A percentile compares a stretch with the other conserved stretches of the same genome.
These are phyloP conservation scores for Ramphastos sulfuratus DNA, from an alignment of 2,113 vertebrate species.

Conservation along the genomic window DNA sequence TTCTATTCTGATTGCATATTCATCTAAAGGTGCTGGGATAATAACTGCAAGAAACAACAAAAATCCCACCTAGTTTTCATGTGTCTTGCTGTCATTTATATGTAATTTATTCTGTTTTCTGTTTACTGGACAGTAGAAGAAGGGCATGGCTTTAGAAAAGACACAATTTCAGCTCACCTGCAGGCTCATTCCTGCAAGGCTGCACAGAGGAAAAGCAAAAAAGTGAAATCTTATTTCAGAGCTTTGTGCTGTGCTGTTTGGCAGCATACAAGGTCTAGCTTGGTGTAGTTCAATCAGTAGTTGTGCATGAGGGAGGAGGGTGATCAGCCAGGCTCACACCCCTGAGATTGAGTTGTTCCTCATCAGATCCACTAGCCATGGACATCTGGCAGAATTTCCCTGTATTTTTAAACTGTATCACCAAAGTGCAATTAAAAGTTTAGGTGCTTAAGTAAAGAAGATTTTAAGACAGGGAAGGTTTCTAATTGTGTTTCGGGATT, in stretches of 20 bases:
- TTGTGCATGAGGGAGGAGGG: not conserved
- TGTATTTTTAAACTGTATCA: not conserved
- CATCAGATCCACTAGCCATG: not conserved
- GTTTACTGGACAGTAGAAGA: not conserved
- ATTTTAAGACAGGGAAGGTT: not conserved
- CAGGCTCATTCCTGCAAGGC: not conserved
- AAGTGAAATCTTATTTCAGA: not conserved
- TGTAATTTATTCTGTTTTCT: slow-evolving; percentile 7
- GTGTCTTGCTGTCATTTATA: not conserved
- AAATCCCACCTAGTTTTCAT: not conserved
- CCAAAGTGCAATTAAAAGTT: not conserved
- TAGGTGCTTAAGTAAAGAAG: not conserved
- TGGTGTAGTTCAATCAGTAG: not conserved
- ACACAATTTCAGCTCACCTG: not conserved
- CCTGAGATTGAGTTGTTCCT: not conserved
- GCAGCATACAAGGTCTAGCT: not conserved
- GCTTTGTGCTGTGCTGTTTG: not conserved
- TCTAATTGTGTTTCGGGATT: slow-evolving; percentile 5
- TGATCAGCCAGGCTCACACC: not conserved
- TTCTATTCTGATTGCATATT: slow-evolving; percentile 33
- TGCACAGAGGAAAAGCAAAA: not conserved
- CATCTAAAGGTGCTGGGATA: not conserved
- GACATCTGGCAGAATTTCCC: not conserved
- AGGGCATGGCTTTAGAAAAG: not conserved
- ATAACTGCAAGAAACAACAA: slow-evolving; percentile 8